These are phyloP conservation scores for Pardosa pseudoannulata DNA, from an alignment of 2,888 invertebrate species.

Conservation along the genomic window DNA sequence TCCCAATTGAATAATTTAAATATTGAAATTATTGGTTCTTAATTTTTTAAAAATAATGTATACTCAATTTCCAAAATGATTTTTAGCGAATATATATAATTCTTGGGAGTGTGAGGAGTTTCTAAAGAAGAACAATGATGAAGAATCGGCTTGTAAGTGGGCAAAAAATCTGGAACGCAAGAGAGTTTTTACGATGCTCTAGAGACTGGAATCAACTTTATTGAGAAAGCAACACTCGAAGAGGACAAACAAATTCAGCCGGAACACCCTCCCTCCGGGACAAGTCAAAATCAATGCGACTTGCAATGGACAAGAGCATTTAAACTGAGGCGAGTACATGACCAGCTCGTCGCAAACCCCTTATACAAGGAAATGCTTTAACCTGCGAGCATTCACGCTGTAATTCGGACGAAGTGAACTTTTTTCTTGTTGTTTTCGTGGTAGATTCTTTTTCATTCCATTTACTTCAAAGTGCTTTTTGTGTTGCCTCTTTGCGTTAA, in stretches of 20 bases:
- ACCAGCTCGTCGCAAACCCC: slow-evolving; percentile 59
- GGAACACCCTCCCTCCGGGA: slow-evolving; percentile 27
- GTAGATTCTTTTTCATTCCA: slow-evolving; percentile 63
- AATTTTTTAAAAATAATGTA: too few relatives aligned
- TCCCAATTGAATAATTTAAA: too few relatives aligned
- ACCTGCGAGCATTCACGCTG: slow-evolving; percentile 63
- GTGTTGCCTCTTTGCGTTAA: slow-evolving; percentile 56
- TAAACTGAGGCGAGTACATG: slow-evolving; percentile 66
- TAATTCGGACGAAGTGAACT: slow-evolving; percentile 39
- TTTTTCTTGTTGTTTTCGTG: slow-evolving; percentile 24
- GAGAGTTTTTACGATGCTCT: slow-evolving; percentile 65
- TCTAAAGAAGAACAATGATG: slow-evolving; percentile 20
- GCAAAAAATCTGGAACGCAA: slow-evolving; percentile 47
- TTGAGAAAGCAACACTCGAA: slow-evolving; percentile 41
- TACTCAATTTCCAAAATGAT: too few relatives aligned
- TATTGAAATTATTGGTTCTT: too few relatives aligned
- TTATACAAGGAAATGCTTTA: slow-evolving; percentile 71
- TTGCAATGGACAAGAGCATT: slow-evolving; percentile 66
- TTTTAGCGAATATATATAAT: too few relatives aligned
- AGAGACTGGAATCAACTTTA: slow-evolving; percentile 52
- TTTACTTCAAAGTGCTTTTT: slow-evolving; percentile 68
- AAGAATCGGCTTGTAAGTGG: slow-evolving; percentile 28
- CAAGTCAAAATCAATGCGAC: slow-evolving; percentile 59
- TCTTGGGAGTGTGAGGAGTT: not conserved
- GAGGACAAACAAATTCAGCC: slow-evolving; percentile 55